Evolutionary conservation across 2,888 invertebrate genomes (phyloP).

Genomic region (Hartigia nigra): DNA sequence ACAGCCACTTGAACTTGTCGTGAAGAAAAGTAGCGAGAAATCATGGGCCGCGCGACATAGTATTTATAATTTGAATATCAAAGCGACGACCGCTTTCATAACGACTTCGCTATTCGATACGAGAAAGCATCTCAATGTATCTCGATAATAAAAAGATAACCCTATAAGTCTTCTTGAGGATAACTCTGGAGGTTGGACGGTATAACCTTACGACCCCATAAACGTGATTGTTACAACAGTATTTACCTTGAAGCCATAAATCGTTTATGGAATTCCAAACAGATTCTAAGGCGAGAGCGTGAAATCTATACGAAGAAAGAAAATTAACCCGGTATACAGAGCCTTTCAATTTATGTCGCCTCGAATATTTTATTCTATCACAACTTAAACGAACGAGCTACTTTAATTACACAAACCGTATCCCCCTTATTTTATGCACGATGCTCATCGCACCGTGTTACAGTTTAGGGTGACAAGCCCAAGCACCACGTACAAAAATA

Average conservation of each 20-base stretch:
- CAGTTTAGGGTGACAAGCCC: not conserved
- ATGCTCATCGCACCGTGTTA: not conserved
- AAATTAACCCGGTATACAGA: not conserved
- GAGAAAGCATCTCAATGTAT: not conserved
- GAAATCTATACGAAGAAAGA: not conserved
- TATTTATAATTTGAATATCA: not conserved
- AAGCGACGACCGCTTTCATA: not conserved
- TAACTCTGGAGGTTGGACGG: not conserved
- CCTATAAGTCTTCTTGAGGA: not conserved
- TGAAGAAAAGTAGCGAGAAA: slow-evolving; percentile 2
- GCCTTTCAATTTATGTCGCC: not conserved
- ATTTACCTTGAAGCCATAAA: not conserved
- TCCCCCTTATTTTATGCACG: not conserved
- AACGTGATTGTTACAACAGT: not conserved
- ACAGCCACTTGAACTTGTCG: slow-evolving; percentile 34
- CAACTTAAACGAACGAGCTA: not conserved
- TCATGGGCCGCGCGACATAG: not conserved
- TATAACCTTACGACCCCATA: not conserved
- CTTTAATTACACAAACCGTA: not conserved
- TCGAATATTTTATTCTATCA: not conserved
- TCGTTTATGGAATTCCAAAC: not conserved
- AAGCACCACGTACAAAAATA: not conserved
- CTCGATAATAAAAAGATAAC: not conserved
- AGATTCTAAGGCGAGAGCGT: not conserved
- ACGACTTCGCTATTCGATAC: not conserved